Base-by-base conservation (phyloP, 2,888 invertebrate species). In the Apoderus coryli region DNA sequence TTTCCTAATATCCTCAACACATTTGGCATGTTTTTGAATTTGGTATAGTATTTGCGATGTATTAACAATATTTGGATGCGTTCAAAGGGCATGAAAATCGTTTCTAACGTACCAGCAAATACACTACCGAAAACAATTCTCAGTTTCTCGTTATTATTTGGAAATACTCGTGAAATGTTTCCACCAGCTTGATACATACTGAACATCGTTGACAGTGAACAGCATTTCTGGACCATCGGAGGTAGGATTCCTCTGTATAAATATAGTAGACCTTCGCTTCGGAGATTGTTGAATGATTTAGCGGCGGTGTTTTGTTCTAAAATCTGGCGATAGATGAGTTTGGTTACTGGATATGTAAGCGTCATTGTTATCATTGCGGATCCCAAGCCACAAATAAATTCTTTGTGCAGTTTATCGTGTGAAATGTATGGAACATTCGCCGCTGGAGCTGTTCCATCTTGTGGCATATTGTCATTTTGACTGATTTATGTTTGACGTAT, bases 241-340 rank as follows among this genome's bases (percentile, higher is more conserved):
- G 41, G 35, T 27, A 43, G n/a, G 4, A 31, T 29, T 14, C 44
- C 44, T 30, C 44, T 30, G 19, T 42, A 44, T 12, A 44, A 25
- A 9, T 31, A 28, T 7, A 22, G 15, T 6, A 29, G 22, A 1
- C 43, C 43, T 33, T 44, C 43, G 4, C 35, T 30, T 27, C 31
- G 28, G 5, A 44, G 31, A 10, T 26, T 33, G 9, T 22, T 14
- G 11, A 32, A 31, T 10, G 40, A 39, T 13, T 32, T 24, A n/a
- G 16, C 22, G 2, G 37, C 30, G 19, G 19, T 31, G 13, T 27
- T 25, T 12, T 37, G 37, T 11, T 37, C 43, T 11, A 44, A 26
- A 31, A 44, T 42, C 35, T 44, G 43, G 9, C 43, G 31, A 32
- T 39, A 43, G 16, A 43, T 41, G 19, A 44, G 24, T 30, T 44